Evolutionary conservation across 35 echinoderm and acorn worm genomes (phyloP).

Genomic region (Heliocidaris tuberculata): DNA sequence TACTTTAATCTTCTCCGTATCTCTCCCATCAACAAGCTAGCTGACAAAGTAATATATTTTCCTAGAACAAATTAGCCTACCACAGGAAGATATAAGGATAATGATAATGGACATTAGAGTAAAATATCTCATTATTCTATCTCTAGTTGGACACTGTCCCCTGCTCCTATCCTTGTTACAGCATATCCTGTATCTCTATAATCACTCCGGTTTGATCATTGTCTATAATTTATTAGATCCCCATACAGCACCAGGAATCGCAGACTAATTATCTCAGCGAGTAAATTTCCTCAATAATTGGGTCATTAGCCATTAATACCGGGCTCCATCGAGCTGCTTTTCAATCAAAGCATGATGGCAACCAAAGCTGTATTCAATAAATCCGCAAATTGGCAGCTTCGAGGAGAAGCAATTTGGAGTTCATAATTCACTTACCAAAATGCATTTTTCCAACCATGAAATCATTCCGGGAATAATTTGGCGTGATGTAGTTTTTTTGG

Average conservation of each 20-base stretch:
- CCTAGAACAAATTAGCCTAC: background rate
- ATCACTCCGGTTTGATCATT: background rate
- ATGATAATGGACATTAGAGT: background rate
- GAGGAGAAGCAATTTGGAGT: background rate
- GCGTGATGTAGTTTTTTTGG: background rate
- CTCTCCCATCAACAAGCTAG: background rate
- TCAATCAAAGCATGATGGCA: background rate
- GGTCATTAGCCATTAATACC: slow-evolving; percentile 16
- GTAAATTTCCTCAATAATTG: slow-evolving; percentile 5
- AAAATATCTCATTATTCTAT: background rate
- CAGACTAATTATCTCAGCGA: background rate
- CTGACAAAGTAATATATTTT: background rate
- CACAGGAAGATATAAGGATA: background rate
- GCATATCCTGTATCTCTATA: background rate
- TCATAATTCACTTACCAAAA: background rate
- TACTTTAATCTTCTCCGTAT: background rate
- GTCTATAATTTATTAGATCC: background rate
- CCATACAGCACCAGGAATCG: background rate
- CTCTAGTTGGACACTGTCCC: background rate
- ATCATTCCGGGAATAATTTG: background rate
- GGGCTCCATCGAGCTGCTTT: background rate
- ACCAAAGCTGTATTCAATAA: background rate
- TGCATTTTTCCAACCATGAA: background rate
- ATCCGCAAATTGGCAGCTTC: background rate
- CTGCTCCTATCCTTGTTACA: background rate